These are phyloP conservation scores for Lithophane socia DNA, from an alignment of 2,888 invertebrate species.

Conservation along the genomic window DNA sequence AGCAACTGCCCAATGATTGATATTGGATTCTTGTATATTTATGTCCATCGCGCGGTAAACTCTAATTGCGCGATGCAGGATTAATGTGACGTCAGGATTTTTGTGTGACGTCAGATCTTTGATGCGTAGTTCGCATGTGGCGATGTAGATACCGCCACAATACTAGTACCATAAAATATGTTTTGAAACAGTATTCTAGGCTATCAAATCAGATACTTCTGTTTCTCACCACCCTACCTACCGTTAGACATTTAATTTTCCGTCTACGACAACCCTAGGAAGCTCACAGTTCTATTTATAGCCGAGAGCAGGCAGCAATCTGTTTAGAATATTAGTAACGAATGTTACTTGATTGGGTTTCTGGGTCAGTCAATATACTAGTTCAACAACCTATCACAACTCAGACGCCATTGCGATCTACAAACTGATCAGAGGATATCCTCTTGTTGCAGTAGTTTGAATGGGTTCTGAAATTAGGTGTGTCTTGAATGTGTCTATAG, in stretches of 20 bases:
- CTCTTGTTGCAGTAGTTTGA: slow-evolving; percentile 16
- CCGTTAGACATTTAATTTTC: background rate
- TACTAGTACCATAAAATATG: too few species aligned
- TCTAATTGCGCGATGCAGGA: too few species aligned
- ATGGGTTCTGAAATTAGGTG: slow-evolving; percentile 6
- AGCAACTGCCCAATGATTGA: too few species aligned
- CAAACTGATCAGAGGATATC: background rate
- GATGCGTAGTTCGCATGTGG: too few species aligned
- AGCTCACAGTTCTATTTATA: slow-evolving; percentile 41
- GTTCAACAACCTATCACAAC: slow-evolving; percentile 38
- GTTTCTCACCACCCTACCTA: background rate
- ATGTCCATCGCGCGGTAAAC: too few species aligned
- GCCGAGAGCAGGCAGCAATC: slow-evolving; percentile 15
- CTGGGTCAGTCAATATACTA: slow-evolving; percentile 50
- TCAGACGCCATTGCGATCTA: slow-evolving; percentile 19
- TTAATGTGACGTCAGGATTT: too few species aligned
- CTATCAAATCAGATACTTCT: too few species aligned
- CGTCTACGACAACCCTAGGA: background rate
- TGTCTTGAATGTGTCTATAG: background rate
- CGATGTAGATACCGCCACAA: too few species aligned
- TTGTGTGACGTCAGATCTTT: too few species aligned
- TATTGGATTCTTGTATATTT: too few species aligned
- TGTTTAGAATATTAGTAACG: slow-evolving; percentile 42
- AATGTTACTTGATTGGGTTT: slow-evolving; percentile 52
- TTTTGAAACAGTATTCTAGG: background rate